Evolutionary conservation across 2,888 invertebrate genomes (phyloP), one percentile per base, ranked within the genome.

Genomic region (Callyntrura sp.): DNA sequence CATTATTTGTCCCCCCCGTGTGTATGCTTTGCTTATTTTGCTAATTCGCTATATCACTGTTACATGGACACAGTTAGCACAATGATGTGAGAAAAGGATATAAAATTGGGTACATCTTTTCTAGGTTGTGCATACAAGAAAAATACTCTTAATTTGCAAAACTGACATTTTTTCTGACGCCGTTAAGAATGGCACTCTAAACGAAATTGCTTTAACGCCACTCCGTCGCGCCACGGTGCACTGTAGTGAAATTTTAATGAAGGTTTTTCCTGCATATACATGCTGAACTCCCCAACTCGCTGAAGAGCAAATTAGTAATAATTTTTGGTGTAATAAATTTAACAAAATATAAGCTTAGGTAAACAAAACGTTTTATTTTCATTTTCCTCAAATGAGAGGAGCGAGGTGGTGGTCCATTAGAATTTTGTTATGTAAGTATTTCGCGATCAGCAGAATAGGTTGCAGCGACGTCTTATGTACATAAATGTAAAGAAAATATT

Each of bases 351-450:
- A 45, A 70, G 70, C 70, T 70, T 70, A 70, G 12, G 45, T 45
- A 70, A 55, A 81, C 9, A 60, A 1, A 55, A 70, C 51, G 70
- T 55, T 62, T 14, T 62, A n/a, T n/a, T n/a, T n/a, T n/a, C n/a
- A n/a, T n/a, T n/a, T n/a, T n/a, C n/a, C n/a, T n/a, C n/a, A 17
- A 25, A n/a, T 62, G 35, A 70, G 45, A 6, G 17, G 45, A 70
- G 70, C 45, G 70, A 45, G 70, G 43, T 43, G 68, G 70, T 68
- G 68, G 68, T 87, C 86, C 68, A 43, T 86, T 65, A 20, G 70
- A 45, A 70, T 5, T 70, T 70, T 70, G 45, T 45, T 70, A 70
- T 20, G 23, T 14, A 9, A 62, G 14, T 65, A 14, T 11, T 11
- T 8, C n/a, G 9, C 14, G 43, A 51, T 62, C 23, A 65, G 28